Percentiles rank a stretch among this genome's conserved stretches.
Conservation (phyloP, 2,797 vertebrate genomes). For the Naso thynnoides region DNA sequence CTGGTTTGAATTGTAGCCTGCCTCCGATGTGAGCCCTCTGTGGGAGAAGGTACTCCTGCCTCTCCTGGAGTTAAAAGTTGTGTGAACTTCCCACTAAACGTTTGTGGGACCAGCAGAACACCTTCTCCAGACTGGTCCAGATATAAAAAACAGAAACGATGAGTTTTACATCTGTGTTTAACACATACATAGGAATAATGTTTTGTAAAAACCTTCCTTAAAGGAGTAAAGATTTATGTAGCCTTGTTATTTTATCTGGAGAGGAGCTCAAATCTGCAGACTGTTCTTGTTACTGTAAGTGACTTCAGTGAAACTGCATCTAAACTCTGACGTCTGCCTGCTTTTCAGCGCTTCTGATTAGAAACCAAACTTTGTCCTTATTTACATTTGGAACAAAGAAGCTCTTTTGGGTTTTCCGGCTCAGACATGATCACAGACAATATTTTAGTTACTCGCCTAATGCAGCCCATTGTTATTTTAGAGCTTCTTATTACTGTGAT, state of each 20-base stretch:
- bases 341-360: not conserved
- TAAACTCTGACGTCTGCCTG: conserved; percentile 8
- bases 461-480: conserved; percentile 25
- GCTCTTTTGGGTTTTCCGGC: conserved; percentile 24
- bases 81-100: conserved; percentile 10
- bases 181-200: conserved; percentile 10
- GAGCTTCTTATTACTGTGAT: conserved; percentile 12
- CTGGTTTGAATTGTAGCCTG: not conserved
- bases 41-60: conserved; percentile 62
- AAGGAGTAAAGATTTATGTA: conserved; percentile 19
- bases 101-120: conserved; percentile 24
- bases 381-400: not conserved
- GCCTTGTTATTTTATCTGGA: conserved; percentile 5
- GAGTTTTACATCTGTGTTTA: not conserved
- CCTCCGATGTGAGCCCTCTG: conserved; percentile 16
- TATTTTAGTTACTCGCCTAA: conserved; percentile 21
- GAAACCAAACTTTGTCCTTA: conserved; percentile 14
- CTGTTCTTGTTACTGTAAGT: conserved; percentile 30
- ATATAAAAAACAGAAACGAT: conserved; percentile 16
- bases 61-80: conserved; percentile 50
- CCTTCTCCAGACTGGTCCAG: not conserved
- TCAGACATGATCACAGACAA: conserved; percentile 16
- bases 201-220: conserved; percentile 17
- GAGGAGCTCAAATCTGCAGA: conserved; percentile 25
- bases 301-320: conserved; percentile 26